Conservation (phyloP, 2,888 invertebrate species). For the Electrophaes corylata region DNA sequence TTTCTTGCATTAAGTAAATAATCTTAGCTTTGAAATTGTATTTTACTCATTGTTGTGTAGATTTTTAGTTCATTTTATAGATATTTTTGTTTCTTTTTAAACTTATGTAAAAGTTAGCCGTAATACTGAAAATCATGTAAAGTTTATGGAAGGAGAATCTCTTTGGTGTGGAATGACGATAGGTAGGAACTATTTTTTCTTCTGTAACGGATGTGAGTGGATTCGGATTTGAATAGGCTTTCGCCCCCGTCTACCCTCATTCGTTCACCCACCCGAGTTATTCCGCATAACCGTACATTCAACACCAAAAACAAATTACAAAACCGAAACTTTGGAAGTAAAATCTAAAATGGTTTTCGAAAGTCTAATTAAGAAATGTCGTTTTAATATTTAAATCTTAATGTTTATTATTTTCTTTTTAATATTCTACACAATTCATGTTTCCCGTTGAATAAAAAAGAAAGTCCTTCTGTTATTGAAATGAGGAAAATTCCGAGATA, state of each 20-base stretch:
- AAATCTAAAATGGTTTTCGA: not conserved
- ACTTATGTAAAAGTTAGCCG: no score
- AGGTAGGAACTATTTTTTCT: not conserved
- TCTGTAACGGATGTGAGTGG: slow-evolving; percentile 19
- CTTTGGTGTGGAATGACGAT: slow-evolving; percentile 1
- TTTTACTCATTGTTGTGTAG: no score
- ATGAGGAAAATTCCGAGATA: slow-evolving; percentile 22
- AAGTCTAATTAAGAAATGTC: not conserved
- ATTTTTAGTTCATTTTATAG: no score
- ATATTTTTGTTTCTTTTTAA: no score
- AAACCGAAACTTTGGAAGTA: not conserved
- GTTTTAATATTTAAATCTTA: slow-evolving; percentile 8
- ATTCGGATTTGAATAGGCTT: slow-evolving; percentile 59
- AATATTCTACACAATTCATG: slow-evolving; percentile 14
- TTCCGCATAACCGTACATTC: slow-evolving; percentile 14
- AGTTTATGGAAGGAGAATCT: no score
- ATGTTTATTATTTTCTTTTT: slow-evolving; percentile 13
- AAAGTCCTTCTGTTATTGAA: slow-evolving; percentile 18
- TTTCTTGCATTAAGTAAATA: no score
- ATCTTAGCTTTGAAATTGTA: no score
- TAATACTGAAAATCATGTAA: no score
- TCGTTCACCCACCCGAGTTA: slow-evolving; percentile 16
- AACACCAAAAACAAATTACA: slow-evolving; percentile 2
- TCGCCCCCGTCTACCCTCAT: slow-evolving; percentile 32
- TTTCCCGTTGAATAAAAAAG: slow-evolving; percentile 18